Conservation (phyloP, 2,888 invertebrate species). For the Phymatocera aterrima region DNA sequence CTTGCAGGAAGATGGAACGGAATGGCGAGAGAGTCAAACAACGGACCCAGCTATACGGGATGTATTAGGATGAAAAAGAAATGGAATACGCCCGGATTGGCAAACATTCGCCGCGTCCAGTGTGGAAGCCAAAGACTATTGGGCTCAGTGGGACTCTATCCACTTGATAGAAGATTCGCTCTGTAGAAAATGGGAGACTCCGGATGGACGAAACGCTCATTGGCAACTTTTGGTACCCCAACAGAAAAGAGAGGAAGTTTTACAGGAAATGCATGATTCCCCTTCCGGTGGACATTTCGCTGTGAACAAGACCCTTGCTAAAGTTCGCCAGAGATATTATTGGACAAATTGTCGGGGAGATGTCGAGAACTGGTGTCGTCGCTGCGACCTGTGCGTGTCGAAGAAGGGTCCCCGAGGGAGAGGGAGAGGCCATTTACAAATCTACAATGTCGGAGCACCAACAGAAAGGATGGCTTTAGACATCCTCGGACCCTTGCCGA, state of each 20-base stretch:
- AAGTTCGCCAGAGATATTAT: slow-evolving; percentile 57
- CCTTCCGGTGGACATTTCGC: slow-evolving; percentile 59
- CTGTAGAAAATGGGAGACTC: slow-evolving; percentile 48
- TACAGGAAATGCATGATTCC: slow-evolving; percentile 54
- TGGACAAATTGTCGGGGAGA: slow-evolving; percentile 50
- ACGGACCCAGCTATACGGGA: background rate
- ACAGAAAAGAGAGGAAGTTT: slow-evolving; percentile 46
- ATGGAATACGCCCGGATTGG: slow-evolving; percentile 46
- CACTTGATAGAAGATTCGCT: slow-evolving; percentile 48
- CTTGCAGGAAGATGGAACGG: background rate
- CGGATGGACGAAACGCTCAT: slow-evolving; percentile 8
- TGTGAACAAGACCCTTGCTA: slow-evolving; percentile 56
- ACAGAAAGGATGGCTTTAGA: slow-evolving; percentile 54
- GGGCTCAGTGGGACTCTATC: slow-evolving; percentile 54
- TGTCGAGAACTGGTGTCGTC: slow-evolving; percentile 55
- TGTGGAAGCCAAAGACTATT: slow-evolving; percentile 49
- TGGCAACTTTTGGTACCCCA: slow-evolving; percentile 47
- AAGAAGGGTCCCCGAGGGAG: slow-evolving; percentile 51
- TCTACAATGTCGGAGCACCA: slow-evolving; percentile 53
- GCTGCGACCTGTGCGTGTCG: slow-evolving; percentile 53
- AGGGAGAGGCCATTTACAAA: slow-evolving; percentile 51
- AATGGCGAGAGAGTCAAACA: background rate
- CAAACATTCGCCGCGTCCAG: slow-evolving; percentile 35
- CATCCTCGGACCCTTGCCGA: slow-evolving; percentile 55
- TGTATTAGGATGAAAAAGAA: background rate